Evolutionary conservation across 2,797 vertebrate genomes (phyloP).

Genomic region (Falco naumanni): DNA sequence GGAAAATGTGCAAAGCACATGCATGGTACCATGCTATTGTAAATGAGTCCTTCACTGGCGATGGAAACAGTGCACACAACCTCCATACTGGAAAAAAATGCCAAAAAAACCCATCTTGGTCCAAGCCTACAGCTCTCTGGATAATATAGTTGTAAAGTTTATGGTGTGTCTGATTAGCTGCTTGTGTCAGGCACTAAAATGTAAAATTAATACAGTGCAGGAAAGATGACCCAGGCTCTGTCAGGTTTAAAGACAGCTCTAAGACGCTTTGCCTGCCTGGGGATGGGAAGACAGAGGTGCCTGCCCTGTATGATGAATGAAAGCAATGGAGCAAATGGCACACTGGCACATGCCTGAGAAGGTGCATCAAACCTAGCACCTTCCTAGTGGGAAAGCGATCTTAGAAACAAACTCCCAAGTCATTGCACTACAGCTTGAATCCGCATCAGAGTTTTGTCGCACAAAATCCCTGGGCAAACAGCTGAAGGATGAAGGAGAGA

Average conservation of each 20-base stretch:
- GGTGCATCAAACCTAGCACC: not conserved
- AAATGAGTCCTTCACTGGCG: not conserved
- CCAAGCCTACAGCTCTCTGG: not conserved
- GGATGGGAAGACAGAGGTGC: not conserved
- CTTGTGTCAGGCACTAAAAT: not conserved
- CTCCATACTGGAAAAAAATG: not conserved
- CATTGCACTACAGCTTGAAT: not conserved
- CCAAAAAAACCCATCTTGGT: not conserved
- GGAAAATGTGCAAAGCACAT: not conserved
- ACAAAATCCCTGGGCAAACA: not conserved
- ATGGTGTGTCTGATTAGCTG: not conserved
- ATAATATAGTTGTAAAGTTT: not conserved
- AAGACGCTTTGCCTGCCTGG: not conserved
- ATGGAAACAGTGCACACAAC: not conserved
- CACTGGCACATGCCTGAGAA: not conserved
- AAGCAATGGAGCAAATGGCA: not conserved
- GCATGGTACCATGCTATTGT: not conserved
- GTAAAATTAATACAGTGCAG: not conserved
- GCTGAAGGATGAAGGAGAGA: not conserved
- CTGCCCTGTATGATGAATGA: not conserved
- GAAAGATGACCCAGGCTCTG: not conserved
- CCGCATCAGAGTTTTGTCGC: not conserved
- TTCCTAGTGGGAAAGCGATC: not conserved
- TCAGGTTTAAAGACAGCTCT: not conserved
- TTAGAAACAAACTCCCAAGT: not conserved